Conservation (phyloP, 2,113 vertebrate genomes). For the Butastur rufipennis region DNA sequence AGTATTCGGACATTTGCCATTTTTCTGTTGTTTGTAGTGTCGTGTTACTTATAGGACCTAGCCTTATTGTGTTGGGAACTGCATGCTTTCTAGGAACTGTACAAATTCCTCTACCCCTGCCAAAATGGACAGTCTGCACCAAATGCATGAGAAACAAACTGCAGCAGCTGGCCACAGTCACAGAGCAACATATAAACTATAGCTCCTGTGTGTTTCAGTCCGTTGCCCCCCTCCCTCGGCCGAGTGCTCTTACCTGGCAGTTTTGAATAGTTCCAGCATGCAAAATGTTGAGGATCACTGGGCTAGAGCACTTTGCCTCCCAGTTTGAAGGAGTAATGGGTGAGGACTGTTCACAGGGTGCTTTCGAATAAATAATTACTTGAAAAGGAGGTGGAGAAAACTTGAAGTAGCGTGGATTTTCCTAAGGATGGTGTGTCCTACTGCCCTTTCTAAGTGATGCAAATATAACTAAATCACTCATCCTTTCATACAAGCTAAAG, state of each 20-base stretch:
- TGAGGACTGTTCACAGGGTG: neutral
- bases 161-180: neutral
- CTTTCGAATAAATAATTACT: neutral
- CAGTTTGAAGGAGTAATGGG: neutral
- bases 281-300: neutral
- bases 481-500: neutral
- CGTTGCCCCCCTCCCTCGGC: neutral
- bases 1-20: neutral
- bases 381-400: neutral
- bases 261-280: neutral
- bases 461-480: neutral
- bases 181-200: neutral
- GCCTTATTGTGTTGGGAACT: neutral
- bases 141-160: neutral
- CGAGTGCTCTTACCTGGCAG: neutral
- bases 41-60: neutral
- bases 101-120: neutral
- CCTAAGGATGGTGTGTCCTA: neutral
- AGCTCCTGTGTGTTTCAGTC: neutral
- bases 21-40: neutral
- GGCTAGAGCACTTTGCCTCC: neutral
- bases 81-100: constrained; percentile 10
- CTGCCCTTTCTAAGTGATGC: neutral
- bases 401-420: neutral
- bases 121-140: neutral